Percentiles rank a stretch among this genome's conserved stretches.
Evolutionary conservation across 2,888 invertebrate genomes (phyloP).

Genomic region (Nematopogon swammerdamellus): DNA sequence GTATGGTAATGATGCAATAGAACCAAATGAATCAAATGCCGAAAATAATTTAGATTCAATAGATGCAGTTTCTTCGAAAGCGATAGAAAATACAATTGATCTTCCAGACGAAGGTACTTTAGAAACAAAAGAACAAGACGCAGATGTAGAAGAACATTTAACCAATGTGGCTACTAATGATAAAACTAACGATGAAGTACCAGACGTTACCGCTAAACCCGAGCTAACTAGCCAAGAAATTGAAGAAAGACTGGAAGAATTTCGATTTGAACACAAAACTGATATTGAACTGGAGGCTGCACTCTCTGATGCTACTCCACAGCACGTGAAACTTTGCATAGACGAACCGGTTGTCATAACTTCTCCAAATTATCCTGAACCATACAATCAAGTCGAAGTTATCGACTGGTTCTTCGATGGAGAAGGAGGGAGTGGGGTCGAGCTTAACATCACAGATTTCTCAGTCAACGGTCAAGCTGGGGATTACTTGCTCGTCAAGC

Average conservation of each 20-base stretch:
- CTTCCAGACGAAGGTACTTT: constrained; percentile 14
- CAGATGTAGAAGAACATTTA: constrained; percentile 10
- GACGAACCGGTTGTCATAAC: constrained; percentile 23
- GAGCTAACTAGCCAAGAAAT: constrained; percentile 21
- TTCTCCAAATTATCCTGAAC: constrained; percentile 28
- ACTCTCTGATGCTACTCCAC: constrained; percentile 15
- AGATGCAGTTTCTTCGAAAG: constrained; percentile 9
- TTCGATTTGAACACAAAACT: constrained; percentile 18
- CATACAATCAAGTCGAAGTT: constrained; percentile 27
- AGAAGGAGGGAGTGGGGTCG: constrained; percentile 32
- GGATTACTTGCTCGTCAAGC: constrained; percentile 39
- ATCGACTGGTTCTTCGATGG: constrained; percentile 38
- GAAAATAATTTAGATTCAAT: constrained; percentile 3
- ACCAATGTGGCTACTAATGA: constrained; percentile 5
- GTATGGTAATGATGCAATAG: background rate
- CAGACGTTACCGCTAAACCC: no score
- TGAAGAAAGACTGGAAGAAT: constrained; percentile 19
- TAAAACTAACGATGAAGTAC: constrained; percentile 6
- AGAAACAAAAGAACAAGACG: constrained; percentile 13
- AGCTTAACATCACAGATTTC: constrained; percentile 37
- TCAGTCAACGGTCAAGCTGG: constrained; percentile 28
- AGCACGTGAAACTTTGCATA: constrained; percentile 20
- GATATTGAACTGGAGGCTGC: constrained; percentile 15
- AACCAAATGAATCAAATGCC: background rate
- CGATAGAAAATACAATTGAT: constrained; percentile 17